These are phyloP conservation scores for Daubentonia madagascariensis DNA, from an alignment of 2,113 vertebrate genomes.

Conservation along the genomic window DNA sequence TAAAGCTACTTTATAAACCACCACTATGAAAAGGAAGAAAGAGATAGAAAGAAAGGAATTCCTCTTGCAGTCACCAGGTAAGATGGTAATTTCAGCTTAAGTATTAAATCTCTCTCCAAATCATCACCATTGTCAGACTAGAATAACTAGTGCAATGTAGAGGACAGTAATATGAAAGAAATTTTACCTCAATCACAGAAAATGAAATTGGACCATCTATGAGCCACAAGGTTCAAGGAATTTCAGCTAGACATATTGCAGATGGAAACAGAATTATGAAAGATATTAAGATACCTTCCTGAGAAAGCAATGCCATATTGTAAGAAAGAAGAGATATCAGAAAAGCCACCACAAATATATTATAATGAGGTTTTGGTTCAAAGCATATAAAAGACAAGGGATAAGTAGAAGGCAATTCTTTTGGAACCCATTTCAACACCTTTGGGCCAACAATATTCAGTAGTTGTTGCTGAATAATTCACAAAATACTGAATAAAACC, in stretches of 20 bases:
- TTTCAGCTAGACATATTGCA: neutral
- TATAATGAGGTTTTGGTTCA: neutral
- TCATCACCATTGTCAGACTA: neutral
- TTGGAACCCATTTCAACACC: slow-evolving; percentile 1
- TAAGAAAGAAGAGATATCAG: slow-evolving; percentile 9
- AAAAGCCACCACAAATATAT: neutral
- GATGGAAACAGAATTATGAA: neutral
- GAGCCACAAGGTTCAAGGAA: slow-evolving; percentile 1
- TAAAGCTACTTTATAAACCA: neutral
- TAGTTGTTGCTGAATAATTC: neutral
- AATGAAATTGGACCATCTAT: neutral
- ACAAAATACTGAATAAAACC: neutral
- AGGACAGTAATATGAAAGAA: neutral
- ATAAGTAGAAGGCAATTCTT: neutral
- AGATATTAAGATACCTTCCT: neutral
- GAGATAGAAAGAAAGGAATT: neutral
- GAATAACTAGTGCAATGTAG: neutral
- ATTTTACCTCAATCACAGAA: neutral
- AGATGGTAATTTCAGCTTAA: neutral
- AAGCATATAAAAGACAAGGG: neutral
- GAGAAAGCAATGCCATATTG: neutral
- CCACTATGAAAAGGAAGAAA: neutral
- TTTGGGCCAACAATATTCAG: neutral
- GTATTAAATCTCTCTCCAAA: neutral
- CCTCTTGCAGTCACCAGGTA: neutral